Conservation (phyloP, 1,140 invertebrate genomes). For the Platorchestia sp. region DNA sequence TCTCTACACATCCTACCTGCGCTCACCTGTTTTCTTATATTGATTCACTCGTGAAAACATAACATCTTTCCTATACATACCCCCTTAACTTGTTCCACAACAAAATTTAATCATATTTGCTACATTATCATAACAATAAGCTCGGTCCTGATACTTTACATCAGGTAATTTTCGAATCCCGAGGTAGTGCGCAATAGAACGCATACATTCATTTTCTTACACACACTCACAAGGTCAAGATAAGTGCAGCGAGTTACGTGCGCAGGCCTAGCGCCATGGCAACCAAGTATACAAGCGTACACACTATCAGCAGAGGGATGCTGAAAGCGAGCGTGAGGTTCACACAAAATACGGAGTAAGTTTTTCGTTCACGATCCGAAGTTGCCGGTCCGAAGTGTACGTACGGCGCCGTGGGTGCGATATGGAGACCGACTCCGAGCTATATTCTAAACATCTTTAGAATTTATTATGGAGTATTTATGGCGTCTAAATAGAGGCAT, state of each 20-base stretch:
- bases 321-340: neutral
- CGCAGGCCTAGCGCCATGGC: neutral
- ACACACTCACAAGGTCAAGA: neutral
- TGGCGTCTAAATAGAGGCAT: neutral
- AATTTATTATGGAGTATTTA: neutral
- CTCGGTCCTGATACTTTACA: neutral
- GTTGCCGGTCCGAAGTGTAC: too few relatives aligned
- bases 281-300: neutral
- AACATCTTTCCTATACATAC: too few relatives aligned
- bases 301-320: neutral
- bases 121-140: too few relatives aligned
- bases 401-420: neutral
- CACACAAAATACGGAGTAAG: neutral
- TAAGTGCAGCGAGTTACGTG: neutral
- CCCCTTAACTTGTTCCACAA: too few relatives aligned
- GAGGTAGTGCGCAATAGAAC: neutral
- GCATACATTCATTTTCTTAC: too few relatives aligned
- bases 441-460: neutral
- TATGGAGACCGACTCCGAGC: neutral
- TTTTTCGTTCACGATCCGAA: neutral
- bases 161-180: neutral
- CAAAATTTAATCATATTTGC: too few relatives aligned
- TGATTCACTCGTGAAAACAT: too few relatives aligned
- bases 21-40: too few relatives aligned
- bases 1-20: too few relatives aligned